phyloP scores from a whole-genome alignment of 2,113 vertebrate species.

The Austrofundulus limnaeus region DNA sequence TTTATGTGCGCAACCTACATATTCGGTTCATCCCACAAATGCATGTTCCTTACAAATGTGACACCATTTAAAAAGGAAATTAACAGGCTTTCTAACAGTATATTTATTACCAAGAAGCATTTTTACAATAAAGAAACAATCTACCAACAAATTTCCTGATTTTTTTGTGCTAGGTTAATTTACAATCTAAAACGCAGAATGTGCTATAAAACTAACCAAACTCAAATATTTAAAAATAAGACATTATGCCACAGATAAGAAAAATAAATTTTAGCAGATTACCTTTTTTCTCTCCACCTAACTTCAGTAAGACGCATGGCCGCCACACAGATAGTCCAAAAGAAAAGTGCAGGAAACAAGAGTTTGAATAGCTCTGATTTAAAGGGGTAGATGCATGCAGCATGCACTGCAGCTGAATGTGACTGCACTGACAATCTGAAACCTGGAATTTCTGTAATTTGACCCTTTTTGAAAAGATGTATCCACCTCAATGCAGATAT shows the following conservation, averaged over 20 bases:
- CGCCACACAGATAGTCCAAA: not conserved
- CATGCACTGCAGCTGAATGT: constrained; percentile 4
- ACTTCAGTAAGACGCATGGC: not conserved
- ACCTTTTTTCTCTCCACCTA: not conserved
- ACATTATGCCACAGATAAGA: not conserved
- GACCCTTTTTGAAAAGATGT: constrained; percentile 1
- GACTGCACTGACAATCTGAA: constrained; percentile 1
- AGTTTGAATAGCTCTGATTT: too few relatives aligned
- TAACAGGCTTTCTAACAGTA: too few relatives aligned
- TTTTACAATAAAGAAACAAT: too few relatives aligned
- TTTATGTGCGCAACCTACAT: too few relatives aligned
- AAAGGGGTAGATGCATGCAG: constrained; percentile 7
- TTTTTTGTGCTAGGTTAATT: too few relatives aligned
- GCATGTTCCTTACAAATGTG: too few relatives aligned
- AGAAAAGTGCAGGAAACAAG: not conserved
- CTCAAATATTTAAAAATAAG: not conserved
- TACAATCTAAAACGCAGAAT: too few relatives aligned
- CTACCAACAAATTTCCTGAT: too few relatives aligned
- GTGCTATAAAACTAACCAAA: too few relatives aligned
- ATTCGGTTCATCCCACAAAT: too few relatives aligned
- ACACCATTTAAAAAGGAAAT: too few relatives aligned
- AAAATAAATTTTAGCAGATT: constrained; percentile 1
- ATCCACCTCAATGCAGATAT: not conserved
- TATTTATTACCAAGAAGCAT: too few relatives aligned
- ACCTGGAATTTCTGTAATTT: not conserved